Base-by-base conservation (phyloP, 2,113 vertebrate genomes). In the Pogonocichla stellata region DNA sequence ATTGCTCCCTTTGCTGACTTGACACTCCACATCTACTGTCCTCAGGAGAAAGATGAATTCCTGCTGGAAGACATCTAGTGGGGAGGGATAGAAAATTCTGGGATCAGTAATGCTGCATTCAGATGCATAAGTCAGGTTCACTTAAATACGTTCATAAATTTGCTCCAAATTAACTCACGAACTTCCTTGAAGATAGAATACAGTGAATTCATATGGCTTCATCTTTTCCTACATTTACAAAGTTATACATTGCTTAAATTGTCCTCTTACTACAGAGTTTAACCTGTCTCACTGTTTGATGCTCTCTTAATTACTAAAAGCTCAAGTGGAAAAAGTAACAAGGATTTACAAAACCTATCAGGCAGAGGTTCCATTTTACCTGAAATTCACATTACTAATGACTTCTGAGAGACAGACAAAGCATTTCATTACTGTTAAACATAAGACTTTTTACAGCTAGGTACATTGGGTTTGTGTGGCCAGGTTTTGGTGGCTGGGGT, bases 1-100 rank as follows among this genome's bases (percentile, higher is more conserved):
- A 0, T 2, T 54, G 24, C 14, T 31, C 10, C 48, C 10, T 73
- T 54, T 2, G 4, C 34, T 34, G 29, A 0, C 17, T n/a, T 74
- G 34, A 9, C 33, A 12, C 1, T 22, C 74, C 18, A n/a, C 2
- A 1, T 48, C 20, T 23, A 6, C 18, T 38, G 6, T 60, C 5
- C 3, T 31, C n/a, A 29, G 19, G 22, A 80, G 22, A 75, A 43
- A 8, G 6, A 33, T 45, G 28, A 38, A 10, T 33, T 23, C 5
- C 6, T 47, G 19, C 17, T 38, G 50, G 38, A 79, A 45, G 33
- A 31, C 9, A 54, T 20, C 10, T 45, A 20, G 8, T 2, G 4
- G 12, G 19, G 9, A 42, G 7, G 7, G 3, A 12, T 64, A n/a
- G 40, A 53, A 65, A 29, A 22, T 16, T 72, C 51, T 80, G 23